Base-by-base conservation (phyloP, 1,140 invertebrate species). In the Wiebesia pumilae region DNA sequence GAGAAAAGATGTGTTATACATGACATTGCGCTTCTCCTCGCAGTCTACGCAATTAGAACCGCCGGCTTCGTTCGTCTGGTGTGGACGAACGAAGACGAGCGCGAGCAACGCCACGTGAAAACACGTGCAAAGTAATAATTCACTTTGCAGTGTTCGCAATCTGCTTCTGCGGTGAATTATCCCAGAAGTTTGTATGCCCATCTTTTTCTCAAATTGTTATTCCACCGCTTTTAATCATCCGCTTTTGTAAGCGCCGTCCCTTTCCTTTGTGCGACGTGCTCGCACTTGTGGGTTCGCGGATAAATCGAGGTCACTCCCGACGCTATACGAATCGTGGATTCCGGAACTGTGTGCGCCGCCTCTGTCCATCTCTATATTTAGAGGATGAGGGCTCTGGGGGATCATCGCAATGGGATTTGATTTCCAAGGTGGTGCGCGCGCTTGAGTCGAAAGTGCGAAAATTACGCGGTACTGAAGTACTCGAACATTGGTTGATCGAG, bases 21-120 rank as follows among this genome's bases (percentile, higher is more conserved):
- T n/a, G 38, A 75, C 38, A 75, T 75, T 43, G n/a, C 38, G 14
- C 38, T 75, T 43, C 7, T 43, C 2, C 9, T 40, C 38, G 71
- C 71, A 21, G 12, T 43, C n/a, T 14, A 75, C 38, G 71, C 71
- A 75, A 75, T 43, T 75, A 75, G 71, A 75, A 75, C 38, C n/a
- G 24, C 3, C 40, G 2, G 71, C n/a, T 75, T 43, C 6, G 27
- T n/a, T 43, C 30, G 19, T 35, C 21, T 43, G 19, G 24, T 27
- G 38, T 43, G 7, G 19, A 43, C 10, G 40, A 75, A 38, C 40
- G 19, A 1, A 38, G 19, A 43, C 10, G 40, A 75, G 71, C 40
- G 19, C 16, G 21, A 0, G 10, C 10, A 43, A 43, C 24, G n/a
- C 38, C 10, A 21, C 6, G 38, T 75, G 9, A 75, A 75, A 75